Base-by-base conservation (phyloP, 2,888 invertebrate genomes). In the Drosophila nigricruria region DNA sequence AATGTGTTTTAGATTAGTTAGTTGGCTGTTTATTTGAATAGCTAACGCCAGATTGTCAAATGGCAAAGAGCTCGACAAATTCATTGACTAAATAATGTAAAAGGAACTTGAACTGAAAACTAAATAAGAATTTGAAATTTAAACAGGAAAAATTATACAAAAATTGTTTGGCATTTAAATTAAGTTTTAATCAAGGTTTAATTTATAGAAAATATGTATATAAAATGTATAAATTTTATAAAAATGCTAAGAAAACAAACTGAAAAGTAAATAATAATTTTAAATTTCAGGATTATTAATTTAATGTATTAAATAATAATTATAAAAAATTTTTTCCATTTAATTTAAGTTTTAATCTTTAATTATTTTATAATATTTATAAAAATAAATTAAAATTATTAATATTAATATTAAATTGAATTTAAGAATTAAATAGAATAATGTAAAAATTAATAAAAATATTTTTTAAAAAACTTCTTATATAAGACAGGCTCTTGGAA, bases 11-110 rank as follows among this genome's bases (percentile, higher is more conserved):
- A 20, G 14, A 42, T 38, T 30, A n/a, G 32, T 61, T 49, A 45
- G 14, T 49, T 56, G 5, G 10, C 30, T 32, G 27, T 50, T 63
- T 70, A 56, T 23, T 61, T 20, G 10, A 40, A 36, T 23, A 38
- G 25, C 38, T 40, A 14, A 30, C 34, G 20, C 32, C n/a, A 9
- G 16, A 20, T 30, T 42, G 47, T 5, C 30, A 20, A 59, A 16
- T 25, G 16, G 9, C 16, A 14, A 52, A 65, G 8, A 9, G 8
- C 14, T n/a, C 3, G 23, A 6, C 9, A 38, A 47, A 16, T 47
- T 8, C 1, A 27, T 34, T 50, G 16, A 5, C n/a, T 36, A 5
- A 18, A 36, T 18, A 14, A 47, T 10, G 16, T 5, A n/a, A 25
- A 42, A 2, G 5, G 5, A 38, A 40, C 9, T 27, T 38, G 5